Conservation (phyloP, 1,140 invertebrate species). For the Pemphigus obesinymphae region DNA sequence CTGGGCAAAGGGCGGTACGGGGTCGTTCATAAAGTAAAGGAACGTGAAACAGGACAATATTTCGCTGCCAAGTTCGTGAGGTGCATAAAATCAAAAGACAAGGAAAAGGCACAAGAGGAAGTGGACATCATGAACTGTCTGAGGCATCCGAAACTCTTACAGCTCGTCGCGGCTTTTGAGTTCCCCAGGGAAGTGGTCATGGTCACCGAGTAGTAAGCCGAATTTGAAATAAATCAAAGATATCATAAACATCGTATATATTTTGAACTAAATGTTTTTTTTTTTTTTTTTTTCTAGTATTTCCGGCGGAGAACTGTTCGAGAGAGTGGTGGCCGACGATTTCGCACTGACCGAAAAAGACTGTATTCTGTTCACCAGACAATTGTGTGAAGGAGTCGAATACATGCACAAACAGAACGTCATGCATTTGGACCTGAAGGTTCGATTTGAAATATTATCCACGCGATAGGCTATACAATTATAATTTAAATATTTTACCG, state of each 20-base stretch:
- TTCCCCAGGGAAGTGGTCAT: conserved; percentile 80
- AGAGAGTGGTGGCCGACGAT: conserved; percentile 85
- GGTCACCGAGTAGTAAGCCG: conserved; percentile 87
- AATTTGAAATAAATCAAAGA: not conserved
- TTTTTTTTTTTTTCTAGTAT: conserved; percentile 59
- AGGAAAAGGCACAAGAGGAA: conserved; percentile 81
- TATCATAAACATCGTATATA: too few relatives aligned
- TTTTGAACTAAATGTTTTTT: not conserved
- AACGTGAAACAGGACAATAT: conserved; percentile 63
- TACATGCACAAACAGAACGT: conserved; percentile 84
- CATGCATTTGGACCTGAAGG: conserved; percentile 85
- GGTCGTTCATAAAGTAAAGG: conserved; percentile 67
- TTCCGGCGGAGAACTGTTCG: conserved; percentile 87
- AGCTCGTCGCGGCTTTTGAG: conserved; percentile 82
- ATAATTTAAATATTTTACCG: too few relatives aligned
- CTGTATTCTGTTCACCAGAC: conserved; percentile 83
- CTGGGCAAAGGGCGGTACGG: conserved; percentile 79
- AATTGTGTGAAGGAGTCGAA: conserved; percentile 84
- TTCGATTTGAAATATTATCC: conserved; percentile 46
- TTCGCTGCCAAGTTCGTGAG: conserved; percentile 90
- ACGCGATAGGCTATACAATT: too few relatives aligned
- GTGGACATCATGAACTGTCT: conserved; percentile 88
- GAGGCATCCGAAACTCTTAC: conserved; percentile 82
- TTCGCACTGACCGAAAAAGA: conserved; percentile 86
- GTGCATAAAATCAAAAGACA: conserved; percentile 73